A percentile compares a stretch with the other conserved stretches of the same genome.
These are phyloP conservation scores for Leptopilina clavipes DNA, from an alignment of 1,140 invertebrate genomes.

Conservation along the genomic window DNA sequence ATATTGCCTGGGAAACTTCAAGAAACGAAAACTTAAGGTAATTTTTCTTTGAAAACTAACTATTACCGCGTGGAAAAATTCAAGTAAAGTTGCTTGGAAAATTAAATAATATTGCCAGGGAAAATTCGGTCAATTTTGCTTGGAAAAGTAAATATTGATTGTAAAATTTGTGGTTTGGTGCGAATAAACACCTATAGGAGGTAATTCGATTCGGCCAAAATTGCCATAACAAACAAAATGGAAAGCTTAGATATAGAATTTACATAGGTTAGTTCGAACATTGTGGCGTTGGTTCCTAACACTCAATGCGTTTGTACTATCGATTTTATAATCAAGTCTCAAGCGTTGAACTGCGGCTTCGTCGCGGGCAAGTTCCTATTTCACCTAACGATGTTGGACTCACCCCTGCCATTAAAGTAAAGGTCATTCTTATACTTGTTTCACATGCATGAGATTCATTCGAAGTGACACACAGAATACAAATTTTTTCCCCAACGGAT, in stretches of 20 bases:
- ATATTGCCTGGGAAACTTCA: too few relatives aligned
- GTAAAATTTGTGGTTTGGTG: too few relatives aligned
- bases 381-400: slow-evolving; percentile 33
- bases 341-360: slow-evolving; percentile 33
- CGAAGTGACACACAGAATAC: slow-evolving; percentile 1
- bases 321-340: slow-evolving; percentile 31
- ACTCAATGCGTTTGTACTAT: slow-evolving; percentile 32
- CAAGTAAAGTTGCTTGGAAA: too few relatives aligned
- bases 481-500: slow-evolving; percentile 13
- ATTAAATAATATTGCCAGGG: too few relatives aligned
- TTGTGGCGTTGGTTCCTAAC: not conserved
- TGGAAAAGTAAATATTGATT: too few relatives aligned
- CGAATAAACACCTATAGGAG: too few relatives aligned
- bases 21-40: too few relatives aligned
- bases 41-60: too few relatives aligned
- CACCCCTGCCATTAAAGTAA: slow-evolving; percentile 32
- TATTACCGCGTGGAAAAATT: too few relatives aligned
- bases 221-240: not conserved
- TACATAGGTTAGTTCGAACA: not conserved
- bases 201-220: too few relatives aligned
- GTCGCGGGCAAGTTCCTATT: slow-evolving; percentile 14
- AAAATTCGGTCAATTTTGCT: too few relatives aligned
- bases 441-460: slow-evolving; percentile 13
- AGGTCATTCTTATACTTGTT: slow-evolving; percentile 32
- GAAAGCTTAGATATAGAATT: not conserved